These are phyloP conservation scores for Bucco capensis DNA, from an alignment of 2,113 vertebrate species.

Conservation along the genomic window DNA sequence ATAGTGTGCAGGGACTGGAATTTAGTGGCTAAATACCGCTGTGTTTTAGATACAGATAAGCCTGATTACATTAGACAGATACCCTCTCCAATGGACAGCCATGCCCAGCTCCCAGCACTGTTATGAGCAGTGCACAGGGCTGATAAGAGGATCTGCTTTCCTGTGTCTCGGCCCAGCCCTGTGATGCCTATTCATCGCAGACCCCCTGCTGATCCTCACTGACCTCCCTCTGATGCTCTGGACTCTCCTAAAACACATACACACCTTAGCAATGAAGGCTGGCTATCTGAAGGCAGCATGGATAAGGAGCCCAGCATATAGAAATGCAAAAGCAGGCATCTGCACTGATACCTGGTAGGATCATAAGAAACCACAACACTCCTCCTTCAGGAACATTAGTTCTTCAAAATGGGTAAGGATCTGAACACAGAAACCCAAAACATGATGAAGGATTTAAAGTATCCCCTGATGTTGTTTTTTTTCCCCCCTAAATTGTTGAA, in stretches of 20 bases:
- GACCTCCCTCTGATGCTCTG: background rate
- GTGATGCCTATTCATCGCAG: background rate
- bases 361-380: background rate
- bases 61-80: background rate
- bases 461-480: background rate
- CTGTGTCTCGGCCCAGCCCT: background rate
- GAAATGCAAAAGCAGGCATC: background rate
- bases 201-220: background rate
- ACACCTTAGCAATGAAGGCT: background rate
- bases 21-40: background rate
- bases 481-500: background rate
- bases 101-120: background rate
- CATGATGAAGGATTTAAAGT: background rate
- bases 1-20: background rate
- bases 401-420: background rate
- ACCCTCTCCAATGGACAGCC: background rate
- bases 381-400: background rate
- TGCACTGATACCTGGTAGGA: background rate
- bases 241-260: background rate
- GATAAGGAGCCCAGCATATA: background rate
- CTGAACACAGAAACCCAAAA: conserved; percentile 11
- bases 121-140: rapidly evolving
- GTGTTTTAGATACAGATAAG: background rate
- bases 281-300: background rate
- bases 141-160: background rate